Evolutionary conservation across 2,113 vertebrate species (phyloP).

Genomic region (Sinocyclocheilus anshuiensis): DNA sequence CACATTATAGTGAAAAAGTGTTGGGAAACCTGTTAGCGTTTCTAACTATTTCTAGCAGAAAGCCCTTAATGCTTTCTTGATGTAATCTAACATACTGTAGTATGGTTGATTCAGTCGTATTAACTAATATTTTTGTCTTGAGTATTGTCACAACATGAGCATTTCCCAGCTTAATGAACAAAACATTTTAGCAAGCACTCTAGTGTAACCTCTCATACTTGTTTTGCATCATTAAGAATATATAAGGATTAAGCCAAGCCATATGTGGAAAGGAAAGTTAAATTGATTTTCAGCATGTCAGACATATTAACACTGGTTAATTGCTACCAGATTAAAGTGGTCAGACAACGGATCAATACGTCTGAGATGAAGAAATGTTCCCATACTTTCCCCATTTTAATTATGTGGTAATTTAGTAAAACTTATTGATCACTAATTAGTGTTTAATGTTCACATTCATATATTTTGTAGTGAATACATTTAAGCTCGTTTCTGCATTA

Average conservation of each 20-base stretch:
- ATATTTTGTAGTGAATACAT: too few species aligned
- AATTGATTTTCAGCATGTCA: background rate
- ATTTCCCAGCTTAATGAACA: background rate
- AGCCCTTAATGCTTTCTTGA: background rate
- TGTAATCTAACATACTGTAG: background rate
- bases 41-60: background rate
- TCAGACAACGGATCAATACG: background rate
- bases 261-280: background rate
- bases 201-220: background rate
- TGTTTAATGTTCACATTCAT: background rate
- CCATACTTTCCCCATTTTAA: background rate
- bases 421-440: background rate
- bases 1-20: background rate
- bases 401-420: background rate
- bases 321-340: background rate
- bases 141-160: background rate
- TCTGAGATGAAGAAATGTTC: background rate
- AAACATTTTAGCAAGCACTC: background rate
- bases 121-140: background rate
- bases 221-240: background rate
- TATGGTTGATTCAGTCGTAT: background rate
- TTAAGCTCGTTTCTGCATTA: background rate
- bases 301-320: background rate
- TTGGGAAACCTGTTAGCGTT: background rate
- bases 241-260: background rate